Evolutionary conservation across 2,797 vertebrate species (phyloP).

Genomic region (Sebastes steindachneri): DNA sequence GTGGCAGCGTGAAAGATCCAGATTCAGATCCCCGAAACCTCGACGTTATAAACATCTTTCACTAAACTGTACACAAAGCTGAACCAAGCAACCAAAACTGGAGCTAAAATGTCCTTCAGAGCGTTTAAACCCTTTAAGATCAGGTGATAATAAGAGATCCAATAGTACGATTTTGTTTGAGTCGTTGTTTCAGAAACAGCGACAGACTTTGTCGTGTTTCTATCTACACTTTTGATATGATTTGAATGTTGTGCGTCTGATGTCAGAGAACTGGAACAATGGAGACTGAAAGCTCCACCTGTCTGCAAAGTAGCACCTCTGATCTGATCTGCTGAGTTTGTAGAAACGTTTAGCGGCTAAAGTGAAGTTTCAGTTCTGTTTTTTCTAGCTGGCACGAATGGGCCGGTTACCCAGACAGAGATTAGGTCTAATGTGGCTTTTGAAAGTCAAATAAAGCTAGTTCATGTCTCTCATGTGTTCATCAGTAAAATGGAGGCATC

Average conservation of each 20-base stretch:
- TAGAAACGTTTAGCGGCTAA: neutral
- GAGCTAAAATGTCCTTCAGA: neutral
- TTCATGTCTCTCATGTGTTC: neutral
- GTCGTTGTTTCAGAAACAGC: neutral
- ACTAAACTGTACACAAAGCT: neutral
- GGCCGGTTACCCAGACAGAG: neutral
- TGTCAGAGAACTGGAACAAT: neutral
- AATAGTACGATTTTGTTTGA: neutral
- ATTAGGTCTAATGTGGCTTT: neutral
- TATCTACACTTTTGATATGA: neutral
- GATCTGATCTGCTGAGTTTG: neutral
- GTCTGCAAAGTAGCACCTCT: neutral
- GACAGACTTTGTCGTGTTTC: neutral
- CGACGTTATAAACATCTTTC: neutral
- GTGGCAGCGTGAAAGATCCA: too few relatives aligned
- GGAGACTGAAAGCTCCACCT: neutral
- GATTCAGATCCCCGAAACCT: neutral
- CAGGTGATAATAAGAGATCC: neutral
- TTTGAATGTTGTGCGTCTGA: neutral
- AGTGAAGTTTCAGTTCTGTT: conserved; percentile 26
- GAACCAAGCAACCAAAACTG: neutral
- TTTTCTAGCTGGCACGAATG: neutral
- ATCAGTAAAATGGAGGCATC: neutral
- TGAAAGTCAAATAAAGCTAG: neutral
- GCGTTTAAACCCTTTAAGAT: neutral